Conservation (phyloP, 1,140 invertebrate genomes). For the Leptopilina boulardi region DNA sequence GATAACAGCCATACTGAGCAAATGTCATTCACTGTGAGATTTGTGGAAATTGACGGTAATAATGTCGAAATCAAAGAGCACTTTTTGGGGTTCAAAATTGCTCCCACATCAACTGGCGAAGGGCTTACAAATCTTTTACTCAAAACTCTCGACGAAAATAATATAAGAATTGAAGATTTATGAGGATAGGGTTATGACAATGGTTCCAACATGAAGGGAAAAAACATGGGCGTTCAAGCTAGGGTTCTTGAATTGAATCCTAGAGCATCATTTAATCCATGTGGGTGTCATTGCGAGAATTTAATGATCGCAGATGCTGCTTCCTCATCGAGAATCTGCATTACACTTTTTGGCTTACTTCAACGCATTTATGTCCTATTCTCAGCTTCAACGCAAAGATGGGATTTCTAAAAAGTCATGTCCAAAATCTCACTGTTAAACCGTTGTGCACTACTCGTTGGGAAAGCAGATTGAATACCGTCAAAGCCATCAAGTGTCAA, state of each 20-base stretch:
- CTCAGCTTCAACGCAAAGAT: neutral
- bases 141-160: neutral
- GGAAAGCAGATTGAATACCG: constrained; percentile 42
- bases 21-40: constrained; percentile 19
- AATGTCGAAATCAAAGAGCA: constrained; percentile 19
- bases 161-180: neutral
- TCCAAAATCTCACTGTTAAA: neutral
- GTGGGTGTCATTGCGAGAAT: neutral
- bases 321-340: neutral
- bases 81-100: constrained; percentile 6
- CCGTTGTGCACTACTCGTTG: constrained; percentile 38
- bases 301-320: neutral
- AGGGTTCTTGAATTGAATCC: constrained; percentile 42
- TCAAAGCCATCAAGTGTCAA: constrained; percentile 35
- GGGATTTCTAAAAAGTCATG: neutral
- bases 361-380: neutral
- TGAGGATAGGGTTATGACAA: constrained; percentile 65
- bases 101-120: neutral
- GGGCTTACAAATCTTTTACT: constrained; percentile 5
- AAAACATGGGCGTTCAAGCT: constrained; percentile 53
- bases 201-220: constrained; percentile 60
- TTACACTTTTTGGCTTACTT: neutral
- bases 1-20: constrained; percentile 34
- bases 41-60: constrained; percentile 10
- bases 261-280: constrained; percentile 33